phyloP scores from a whole-genome alignment of 1,140 invertebrate species.

The Archivesica marissinica region DNA sequence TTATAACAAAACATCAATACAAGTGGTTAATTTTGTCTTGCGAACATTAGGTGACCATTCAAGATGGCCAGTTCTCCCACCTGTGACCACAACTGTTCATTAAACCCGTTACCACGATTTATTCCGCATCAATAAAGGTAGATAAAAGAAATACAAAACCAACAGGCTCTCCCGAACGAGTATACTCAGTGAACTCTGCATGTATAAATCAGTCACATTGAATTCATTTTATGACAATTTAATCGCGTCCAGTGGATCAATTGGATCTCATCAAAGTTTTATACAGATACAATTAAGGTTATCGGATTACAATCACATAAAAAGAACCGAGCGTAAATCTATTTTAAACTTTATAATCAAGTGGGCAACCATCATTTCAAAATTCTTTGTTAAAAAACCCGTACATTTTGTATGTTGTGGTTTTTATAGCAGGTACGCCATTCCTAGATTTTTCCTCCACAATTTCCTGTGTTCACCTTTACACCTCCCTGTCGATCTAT shows the following conservation, averaged over 20 bases:
- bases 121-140: not conserved
- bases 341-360: conserved; percentile 41
- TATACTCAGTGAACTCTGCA: conserved; percentile 18
- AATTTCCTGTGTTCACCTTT: no score
- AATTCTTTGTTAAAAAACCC: conserved; percentile 14
- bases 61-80: not conserved
- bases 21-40: no score
- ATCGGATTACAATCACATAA: conserved; percentile 50
- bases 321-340: conserved; percentile 29
- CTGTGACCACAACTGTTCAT: conserved; percentile 24
- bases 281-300: conserved; percentile 38
- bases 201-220: conserved; percentile 30
- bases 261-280: conserved; percentile 52
- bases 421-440: no score
- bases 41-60: no score
- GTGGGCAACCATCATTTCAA: not conserved
- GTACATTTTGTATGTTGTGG: no score
- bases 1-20: no score
- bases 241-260: conserved; percentile 47
- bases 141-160: conserved; percentile 36
- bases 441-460: no score
- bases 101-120: not conserved
- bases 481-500: no score
- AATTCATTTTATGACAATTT: conserved; percentile 59
- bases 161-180: not conserved